These are phyloP conservation scores for Ochotona curzoniae DNA, from an alignment of 2,113 vertebrate species.

Conservation along the genomic window DNA sequence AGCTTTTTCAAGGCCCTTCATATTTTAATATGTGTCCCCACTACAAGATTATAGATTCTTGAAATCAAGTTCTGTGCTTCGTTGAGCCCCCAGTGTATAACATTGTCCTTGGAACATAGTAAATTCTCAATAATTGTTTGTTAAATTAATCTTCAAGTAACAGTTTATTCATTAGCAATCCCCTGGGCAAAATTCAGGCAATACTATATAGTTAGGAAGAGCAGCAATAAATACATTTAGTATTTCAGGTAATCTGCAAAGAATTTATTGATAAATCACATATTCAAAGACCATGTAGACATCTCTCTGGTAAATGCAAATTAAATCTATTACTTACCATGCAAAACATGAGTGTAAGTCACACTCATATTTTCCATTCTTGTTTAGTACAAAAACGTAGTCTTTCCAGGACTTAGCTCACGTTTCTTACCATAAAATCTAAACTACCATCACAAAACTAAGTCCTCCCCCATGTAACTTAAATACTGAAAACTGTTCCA, in stretches of 20 bases:
- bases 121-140: not conserved
- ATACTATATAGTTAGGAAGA: not conserved
- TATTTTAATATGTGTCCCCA: not conserved
- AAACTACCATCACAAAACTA: not conserved
- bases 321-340: not conserved
- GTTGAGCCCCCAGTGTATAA: not conserved
- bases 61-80: not conserved
- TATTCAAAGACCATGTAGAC: not conserved
- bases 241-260: not conserved
- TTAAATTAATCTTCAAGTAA: slow-evolving; percentile 24
- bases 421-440: slow-evolving; percentile 39
- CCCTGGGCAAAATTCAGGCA: not conserved
- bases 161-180: not conserved
- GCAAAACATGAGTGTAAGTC: not conserved
- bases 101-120: not conserved
- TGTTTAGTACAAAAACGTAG: not conserved
- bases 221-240: not conserved
- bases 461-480: not conserved
- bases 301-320: not conserved
- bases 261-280: not conserved
- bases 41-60: not conserved
- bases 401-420: not conserved
- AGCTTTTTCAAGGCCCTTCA: too few species aligned
- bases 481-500: not conserved
- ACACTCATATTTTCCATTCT: not conserved